Percentiles rank a stretch among this genome's conserved stretches.
phyloP scores from a whole-genome alignment of 2,888 invertebrate genomes.

The Rhaphigaster nebulosa region DNA sequence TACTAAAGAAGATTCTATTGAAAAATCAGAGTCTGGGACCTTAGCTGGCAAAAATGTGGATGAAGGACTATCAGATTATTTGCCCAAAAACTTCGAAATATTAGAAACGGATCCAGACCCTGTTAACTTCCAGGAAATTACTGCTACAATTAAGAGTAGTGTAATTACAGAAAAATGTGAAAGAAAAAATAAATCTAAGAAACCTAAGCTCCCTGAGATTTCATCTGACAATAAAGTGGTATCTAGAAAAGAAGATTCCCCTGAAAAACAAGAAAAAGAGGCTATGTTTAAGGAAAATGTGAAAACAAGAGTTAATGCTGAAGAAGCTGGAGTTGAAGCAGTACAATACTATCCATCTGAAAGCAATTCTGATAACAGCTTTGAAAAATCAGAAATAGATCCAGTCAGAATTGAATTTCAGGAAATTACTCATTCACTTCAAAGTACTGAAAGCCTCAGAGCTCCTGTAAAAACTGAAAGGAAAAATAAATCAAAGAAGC shows the following conservation, averaged over 20 bases:
- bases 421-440: neutral
- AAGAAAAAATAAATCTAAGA: neutral
- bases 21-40: neutral
- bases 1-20: neutral
- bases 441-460: neutral
- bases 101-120: neutral
- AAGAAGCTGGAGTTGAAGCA: too few species aligned
- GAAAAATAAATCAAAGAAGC: slow-evolving; percentile 10
- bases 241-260: neutral
- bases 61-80: neutral
- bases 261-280: neutral
- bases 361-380: neutral
- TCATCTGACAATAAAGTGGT: neutral
- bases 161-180: neutral
- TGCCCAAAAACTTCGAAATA: neutral
- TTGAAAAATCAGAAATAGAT: neutral
- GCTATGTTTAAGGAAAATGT: neutral
- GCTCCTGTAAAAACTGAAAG: neutral
- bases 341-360: too few species aligned
- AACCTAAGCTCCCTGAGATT: neutral
- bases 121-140: neutral
- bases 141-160: neutral
- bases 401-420: neutral
- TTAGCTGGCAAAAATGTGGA: neutral
- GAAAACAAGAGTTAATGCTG: neutral